Percentiles rank a stretch among this genome's conserved stretches.
Evolutionary conservation across 2,888 invertebrate species (phyloP).

Genomic region (Drosophila dives): DNA sequence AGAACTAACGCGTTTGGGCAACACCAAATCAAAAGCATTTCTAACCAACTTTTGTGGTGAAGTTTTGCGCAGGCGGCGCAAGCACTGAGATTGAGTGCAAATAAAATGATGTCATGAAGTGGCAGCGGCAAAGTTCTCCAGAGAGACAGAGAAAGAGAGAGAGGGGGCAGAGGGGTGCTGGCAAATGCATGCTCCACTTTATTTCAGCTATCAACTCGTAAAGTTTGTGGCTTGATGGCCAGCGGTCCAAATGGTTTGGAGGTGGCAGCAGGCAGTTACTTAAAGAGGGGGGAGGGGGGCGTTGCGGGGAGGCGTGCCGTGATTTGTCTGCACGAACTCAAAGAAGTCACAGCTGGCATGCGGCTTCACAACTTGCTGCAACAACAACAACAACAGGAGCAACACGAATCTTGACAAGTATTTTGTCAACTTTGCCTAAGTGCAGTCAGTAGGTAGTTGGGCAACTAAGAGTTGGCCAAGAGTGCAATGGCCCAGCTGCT

Average conservation of each 20-base stretch:
- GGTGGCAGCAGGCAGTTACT: slow-evolving; percentile 23
- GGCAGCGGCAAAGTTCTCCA: slow-evolving; percentile 43
- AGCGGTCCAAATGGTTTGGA: slow-evolving; percentile 16
- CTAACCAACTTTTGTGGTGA: slow-evolving; percentile 66
- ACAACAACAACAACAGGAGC: slow-evolving; percentile 40
- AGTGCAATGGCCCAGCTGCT: slow-evolving; percentile 28
- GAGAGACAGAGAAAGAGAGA: neutral
- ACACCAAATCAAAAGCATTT: slow-evolving; percentile 73
- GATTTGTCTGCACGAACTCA: slow-evolving; percentile 65
- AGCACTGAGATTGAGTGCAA: slow-evolving; percentile 78
- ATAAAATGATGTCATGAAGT: slow-evolving; percentile 80
- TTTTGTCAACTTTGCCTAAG: slow-evolving; percentile 76
- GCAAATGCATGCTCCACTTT: slow-evolving; percentile 71
- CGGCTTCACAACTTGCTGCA: slow-evolving; percentile 61
- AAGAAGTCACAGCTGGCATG: slow-evolving; percentile 53
- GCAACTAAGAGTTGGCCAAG: slow-evolving; percentile 44
- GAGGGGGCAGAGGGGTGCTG: slow-evolving; percentile 13
- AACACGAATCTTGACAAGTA: slow-evolving; percentile 67
- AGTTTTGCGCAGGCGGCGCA: slow-evolving; percentile 52
- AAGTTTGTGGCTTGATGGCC: slow-evolving; percentile 75
- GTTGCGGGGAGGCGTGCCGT: slow-evolving; percentile 17
- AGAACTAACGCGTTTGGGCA: slow-evolving; percentile 50
- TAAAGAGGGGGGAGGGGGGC: slow-evolving; percentile 8
- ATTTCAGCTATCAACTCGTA: slow-evolving; percentile 78
- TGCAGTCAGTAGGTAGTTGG: neutral